Evolutionary conservation across 2,113 vertebrate genomes (phyloP).

Genomic region (Rhegmatorhina hoffmannsi): DNA sequence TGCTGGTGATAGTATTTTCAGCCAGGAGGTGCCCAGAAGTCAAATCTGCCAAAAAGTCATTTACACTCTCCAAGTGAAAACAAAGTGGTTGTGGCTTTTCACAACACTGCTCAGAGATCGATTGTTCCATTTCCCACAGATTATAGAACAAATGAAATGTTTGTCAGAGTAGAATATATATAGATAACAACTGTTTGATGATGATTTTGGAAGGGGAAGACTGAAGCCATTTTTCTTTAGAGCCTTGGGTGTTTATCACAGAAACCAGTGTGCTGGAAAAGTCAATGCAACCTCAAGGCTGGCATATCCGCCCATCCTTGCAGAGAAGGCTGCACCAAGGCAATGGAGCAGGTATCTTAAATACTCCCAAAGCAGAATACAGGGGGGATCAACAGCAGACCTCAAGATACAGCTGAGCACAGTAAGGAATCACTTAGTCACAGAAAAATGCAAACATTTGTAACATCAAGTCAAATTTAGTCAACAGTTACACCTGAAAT

Average conservation of each 20-base stretch:
- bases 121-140: neutral
- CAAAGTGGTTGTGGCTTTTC: neutral
- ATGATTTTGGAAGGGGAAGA: neutral
- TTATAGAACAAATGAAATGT: neutral
- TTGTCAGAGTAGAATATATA: neutral
- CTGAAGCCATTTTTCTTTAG: neutral
- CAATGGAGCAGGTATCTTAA: neutral
- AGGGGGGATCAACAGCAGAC: neutral
- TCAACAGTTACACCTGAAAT: neutral
- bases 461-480: neutral
- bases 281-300: neutral
- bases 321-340: neutral
- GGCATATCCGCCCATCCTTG: accelerated
- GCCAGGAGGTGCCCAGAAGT: neutral
- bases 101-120: neutral
- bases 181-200: neutral
- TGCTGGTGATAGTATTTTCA: neutral
- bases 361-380: neutral
- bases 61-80: neutral
- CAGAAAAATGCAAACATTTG: neutral
- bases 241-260: neutral
- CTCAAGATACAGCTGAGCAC: neutral
- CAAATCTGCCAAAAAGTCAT: neutral
- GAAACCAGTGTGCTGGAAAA: neutral
- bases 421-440: neutral